Base-by-base conservation (phyloP, 2,888 invertebrate species). In the Epistrophe grossulariae region DNA sequence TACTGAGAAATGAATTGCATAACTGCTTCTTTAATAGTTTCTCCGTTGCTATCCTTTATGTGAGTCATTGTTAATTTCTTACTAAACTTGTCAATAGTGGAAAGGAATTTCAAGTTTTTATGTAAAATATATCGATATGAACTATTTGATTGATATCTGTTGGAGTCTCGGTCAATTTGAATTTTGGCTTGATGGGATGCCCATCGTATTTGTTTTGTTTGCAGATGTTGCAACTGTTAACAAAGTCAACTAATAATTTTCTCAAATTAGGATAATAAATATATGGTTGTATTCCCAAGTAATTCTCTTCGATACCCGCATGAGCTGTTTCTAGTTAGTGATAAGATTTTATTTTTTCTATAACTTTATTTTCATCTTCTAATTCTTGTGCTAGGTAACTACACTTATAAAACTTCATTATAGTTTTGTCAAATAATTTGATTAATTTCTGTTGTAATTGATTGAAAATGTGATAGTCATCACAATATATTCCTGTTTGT, bases 161-260 rank as follows among this genome's bases (percentile, higher is more conserved):
- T 45, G 43, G 43, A n/a, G 43, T 45, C 43, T 45, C 43, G 43
- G n/a, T 45, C n/a, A 45, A 45, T 45, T 45, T 45, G n/a, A 45
- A 45, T 45, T 45, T 45, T n/a, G 43, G 45, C 8, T 45, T 45
- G 45, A 45, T 45, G 3, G 45, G n/a, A 8, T 45, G 45, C 45
- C 45, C n/a, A 45, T 45, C 45, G 45, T 45, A 45, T n/a, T 45
- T 45, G 45, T 45, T 45, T 45, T 45, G n/a, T n/a, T n/a, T 45
- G 15, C 43, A 43, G 43, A 43, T 43, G 43, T 43, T 43, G 7
- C 43, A 45, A 45, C 45, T 45, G 15, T 45, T 45, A 2, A 45
- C 15, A 45, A n/a, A 45, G 8, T 45, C 45, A 5, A 45, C 45
- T 45, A 45, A n/a, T 45, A 45, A n/a, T 45, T 45, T 45, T 45